These are phyloP conservation scores for Dendronephthya gigantea DNA, from an alignment of 64 coral and sea anemone species.

Conservation along the genomic window DNA sequence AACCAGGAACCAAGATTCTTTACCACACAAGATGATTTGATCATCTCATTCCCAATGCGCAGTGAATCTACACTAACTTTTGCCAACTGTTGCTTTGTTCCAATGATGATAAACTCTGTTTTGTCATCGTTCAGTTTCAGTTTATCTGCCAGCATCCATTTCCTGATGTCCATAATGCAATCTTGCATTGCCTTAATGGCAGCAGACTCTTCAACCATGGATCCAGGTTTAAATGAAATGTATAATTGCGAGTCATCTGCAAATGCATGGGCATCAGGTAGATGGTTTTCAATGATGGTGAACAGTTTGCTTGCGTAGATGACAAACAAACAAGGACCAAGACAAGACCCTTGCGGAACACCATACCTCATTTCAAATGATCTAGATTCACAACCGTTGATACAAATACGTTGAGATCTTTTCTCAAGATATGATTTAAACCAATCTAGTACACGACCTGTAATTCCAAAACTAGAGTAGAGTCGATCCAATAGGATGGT, in stretches of 20 bases:
- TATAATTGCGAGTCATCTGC: conserved; percentile 1
- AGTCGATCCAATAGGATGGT: neutral
- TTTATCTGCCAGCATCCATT: conserved; percentile 3
- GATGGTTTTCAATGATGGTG: neutral
- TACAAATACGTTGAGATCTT: neutral
- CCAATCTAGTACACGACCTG: neutral
- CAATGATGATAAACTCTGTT: no score
- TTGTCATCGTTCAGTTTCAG: no score
- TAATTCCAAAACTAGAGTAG: neutral
- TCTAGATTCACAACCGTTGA: neutral
- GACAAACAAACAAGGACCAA: neutral
- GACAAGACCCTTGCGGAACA: neutral
- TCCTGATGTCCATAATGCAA: neutral
- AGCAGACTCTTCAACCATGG: neutral
- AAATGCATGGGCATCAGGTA: neutral
- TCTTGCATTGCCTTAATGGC: neutral
- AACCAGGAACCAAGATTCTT: conserved; percentile 16
- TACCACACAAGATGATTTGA: neutral
- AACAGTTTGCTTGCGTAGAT: neutral
- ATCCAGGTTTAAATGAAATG: neutral
- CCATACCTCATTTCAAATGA: neutral
- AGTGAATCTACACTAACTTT: neutral
- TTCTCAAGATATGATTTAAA: neutral
- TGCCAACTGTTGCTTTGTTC: neutral
- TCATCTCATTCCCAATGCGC: neutral